Evolutionary conservation across 92 coral and sea anemone genomes (phyloP).

Genomic region (Epizoanthus illoricatus): DNA sequence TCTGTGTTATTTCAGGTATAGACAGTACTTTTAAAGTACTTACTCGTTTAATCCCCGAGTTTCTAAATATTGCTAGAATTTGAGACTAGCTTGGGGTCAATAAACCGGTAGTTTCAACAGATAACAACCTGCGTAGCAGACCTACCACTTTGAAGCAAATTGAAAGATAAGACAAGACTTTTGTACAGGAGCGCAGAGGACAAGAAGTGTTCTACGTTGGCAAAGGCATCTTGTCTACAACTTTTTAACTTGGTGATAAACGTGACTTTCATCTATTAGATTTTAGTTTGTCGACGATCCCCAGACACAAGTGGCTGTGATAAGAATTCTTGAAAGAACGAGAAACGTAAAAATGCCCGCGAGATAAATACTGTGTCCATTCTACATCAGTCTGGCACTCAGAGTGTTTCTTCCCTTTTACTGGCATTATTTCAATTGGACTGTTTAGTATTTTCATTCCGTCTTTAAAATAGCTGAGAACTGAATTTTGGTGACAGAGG

Average conservation of each 20-base stretch:
- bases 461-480: no score
- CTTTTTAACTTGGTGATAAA: not conserved
- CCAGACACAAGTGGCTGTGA: not conserved
- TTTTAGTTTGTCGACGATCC: not conserved
- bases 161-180: not conserved
- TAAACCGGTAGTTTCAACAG: not conserved
- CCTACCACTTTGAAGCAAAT: constrained; percentile 3
- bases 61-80: constrained; percentile 11
- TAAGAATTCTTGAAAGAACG: not conserved
- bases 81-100: constrained; percentile 12
- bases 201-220: no score
- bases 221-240: no score
- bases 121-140: constrained; percentile 2
- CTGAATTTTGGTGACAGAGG: no score
- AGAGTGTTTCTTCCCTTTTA: no score
- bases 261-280: not conserved
- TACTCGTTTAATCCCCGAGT: not conserved
- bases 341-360: not conserved
- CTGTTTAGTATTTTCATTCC: no score
- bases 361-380: no score
- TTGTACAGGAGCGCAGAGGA: no score
- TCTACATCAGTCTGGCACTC: no score
- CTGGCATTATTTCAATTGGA: no score
- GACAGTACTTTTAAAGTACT: not conserved
- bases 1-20: constrained; percentile 3